Base-by-base conservation (phyloP, 2,888 invertebrate species). In the Psylliodes chrysocephalus region DNA sequence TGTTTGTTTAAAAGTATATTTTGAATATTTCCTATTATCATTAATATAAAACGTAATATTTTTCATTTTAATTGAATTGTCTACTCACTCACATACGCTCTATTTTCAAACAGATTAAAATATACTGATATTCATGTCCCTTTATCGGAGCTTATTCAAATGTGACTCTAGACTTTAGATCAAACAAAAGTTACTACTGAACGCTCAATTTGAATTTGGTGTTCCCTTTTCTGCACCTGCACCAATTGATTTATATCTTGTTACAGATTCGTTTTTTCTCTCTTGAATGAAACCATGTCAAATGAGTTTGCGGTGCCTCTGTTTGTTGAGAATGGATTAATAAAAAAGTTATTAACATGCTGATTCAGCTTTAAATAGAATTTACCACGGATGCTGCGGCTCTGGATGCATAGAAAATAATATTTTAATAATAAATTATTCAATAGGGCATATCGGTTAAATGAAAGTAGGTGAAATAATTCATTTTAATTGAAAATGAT, bases 161-260 rank as follows among this genome's bases (percentile, higher is more conserved):
- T 72, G 67, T 66, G 72, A 68, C 71, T 72, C 69, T 70, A 59
- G 71, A 69, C 64, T 72, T 72, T 70, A 57, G 66, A 70, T 70
- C 70, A 70, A 69, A 66, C 63, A 68, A 54, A 46, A 47, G 64
- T 52, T 63, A 61, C 67, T 60, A 70, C 69, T 72, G 5, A 3
- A 70, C 64, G 73, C 74, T 66, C 64, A 52, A 72, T 73, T 70
- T 68, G 68, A 69, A 74, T 73, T 69, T 68, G 40, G 47, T 46
- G 14, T 46, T 46, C 67, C 62, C 65, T 64, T 65, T 62, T 57
- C 64, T 69, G 68, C 74, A 74, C 74, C 73, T 74, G 74, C 73
- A 67, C 59, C 55, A 59, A 65, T 67, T 69, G 69, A 69, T 69
- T 69, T 67, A 69, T 69, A 69, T 69, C 67, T 54, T 35, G 62